Evolutionary conservation across 2,888 invertebrate species (phyloP).

Genomic region (Andrena bucephala): DNA sequence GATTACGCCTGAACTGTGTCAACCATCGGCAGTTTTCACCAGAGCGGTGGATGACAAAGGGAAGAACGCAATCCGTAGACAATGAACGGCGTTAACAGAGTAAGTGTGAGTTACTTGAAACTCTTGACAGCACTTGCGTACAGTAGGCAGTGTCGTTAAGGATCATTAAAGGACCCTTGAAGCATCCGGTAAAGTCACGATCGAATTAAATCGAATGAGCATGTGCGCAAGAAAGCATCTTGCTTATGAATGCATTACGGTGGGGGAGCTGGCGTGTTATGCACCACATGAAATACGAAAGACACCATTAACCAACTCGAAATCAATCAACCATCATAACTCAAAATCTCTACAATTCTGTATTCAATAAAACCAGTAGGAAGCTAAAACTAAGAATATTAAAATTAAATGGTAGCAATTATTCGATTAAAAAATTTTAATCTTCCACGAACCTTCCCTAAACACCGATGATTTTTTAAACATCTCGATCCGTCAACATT

Average conservation of each 20-base stretch:
- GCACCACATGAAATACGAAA: neutral
- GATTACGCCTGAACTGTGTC: neutral
- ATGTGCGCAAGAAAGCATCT: slow-evolving; percentile 40
- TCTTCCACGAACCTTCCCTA: no score
- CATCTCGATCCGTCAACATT: no score
- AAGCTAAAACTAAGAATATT: no score
- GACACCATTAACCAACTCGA: no score
- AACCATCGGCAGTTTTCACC: neutral
- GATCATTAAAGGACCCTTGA: slow-evolving; percentile 68
- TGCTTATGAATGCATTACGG: slow-evolving; percentile 12
- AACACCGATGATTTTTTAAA: no score
- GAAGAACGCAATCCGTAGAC: slow-evolving; percentile 19
- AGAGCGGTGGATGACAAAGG: slow-evolving; percentile 7
- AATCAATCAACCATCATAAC: no score
- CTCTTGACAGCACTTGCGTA: slow-evolving; percentile 55
- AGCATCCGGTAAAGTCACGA: slow-evolving; percentile 67
- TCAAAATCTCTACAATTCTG: no score
- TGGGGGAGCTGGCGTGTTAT: neutral
- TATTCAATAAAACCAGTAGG: no score
- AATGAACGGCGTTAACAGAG: slow-evolving; percentile 36
- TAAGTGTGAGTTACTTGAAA: slow-evolving; percentile 47
- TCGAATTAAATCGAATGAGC: slow-evolving; percentile 62
- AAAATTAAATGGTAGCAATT: no score
- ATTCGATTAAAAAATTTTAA: no score
- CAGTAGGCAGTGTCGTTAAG: slow-evolving; percentile 58